These are phyloP conservation scores for Drosophila diplacantha DNA, from an alignment of 2,888 invertebrate genomes.

Conservation along the genomic window DNA sequence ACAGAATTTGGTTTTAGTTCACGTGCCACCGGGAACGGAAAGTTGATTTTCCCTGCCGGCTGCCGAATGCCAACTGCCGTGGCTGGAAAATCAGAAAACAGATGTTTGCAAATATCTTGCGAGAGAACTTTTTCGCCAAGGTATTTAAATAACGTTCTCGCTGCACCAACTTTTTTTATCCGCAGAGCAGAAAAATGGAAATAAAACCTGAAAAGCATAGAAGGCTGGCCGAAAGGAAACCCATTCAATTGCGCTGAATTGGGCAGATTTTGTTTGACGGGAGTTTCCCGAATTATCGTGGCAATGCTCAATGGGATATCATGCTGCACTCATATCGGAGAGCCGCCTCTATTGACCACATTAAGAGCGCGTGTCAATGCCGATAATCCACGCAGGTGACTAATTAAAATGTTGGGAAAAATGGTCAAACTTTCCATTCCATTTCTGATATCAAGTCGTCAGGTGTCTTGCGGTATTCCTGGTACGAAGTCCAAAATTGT, in stretches of 20 bases:
- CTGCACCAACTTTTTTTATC: constrained; percentile 59
- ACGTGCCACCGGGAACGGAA: constrained; percentile 42
- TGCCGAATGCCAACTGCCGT: constrained; percentile 6
- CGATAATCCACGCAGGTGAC: constrained; percentile 29
- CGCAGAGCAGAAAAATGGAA: constrained; percentile 34
- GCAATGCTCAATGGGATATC: constrained; percentile 20
- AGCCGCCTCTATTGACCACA: constrained; percentile 7
- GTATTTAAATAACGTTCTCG: constrained; percentile 69
- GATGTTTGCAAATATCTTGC: constrained; percentile 73
- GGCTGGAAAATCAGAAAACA: constrained; percentile 54
- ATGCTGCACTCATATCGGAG: constrained; percentile 19
- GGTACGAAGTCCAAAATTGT: constrained; percentile 19
- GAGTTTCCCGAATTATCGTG: constrained; percentile 12
- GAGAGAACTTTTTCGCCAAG: constrained; percentile 63
- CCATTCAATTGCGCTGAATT: constrained; percentile 64
- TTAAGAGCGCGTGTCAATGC: constrained; percentile 12
- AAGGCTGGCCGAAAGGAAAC: constrained; percentile 36
- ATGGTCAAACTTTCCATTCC: constrained; percentile 26
- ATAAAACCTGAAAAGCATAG: constrained; percentile 16
- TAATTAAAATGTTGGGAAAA: constrained; percentile 26
- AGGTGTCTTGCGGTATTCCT: constrained; percentile 9
- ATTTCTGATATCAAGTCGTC: constrained; percentile 1
- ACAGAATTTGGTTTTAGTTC: constrained; percentile 44
- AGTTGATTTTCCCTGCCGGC: constrained; percentile 37
- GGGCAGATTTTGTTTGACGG: constrained; percentile 14